phyloP scores from a whole-genome alignment of 2,113 vertebrate genomes.

The Clinocottus analis region DNA sequence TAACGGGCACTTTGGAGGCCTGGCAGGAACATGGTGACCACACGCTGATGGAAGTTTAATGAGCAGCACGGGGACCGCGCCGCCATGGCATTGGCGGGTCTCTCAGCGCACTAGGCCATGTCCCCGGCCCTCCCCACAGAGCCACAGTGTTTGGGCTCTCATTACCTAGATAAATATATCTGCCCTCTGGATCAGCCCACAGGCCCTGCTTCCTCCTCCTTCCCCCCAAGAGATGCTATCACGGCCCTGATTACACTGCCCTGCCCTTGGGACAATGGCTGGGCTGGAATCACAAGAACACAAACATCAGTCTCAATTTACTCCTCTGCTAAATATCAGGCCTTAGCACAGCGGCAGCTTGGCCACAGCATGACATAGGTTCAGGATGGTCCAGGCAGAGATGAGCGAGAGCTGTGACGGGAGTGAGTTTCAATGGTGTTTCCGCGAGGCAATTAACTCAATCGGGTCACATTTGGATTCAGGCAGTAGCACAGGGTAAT shows the following conservation, averaged over 20 bases:
- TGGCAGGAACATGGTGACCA: constrained; percentile 83
- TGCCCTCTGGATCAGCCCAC: constrained; percentile 77
- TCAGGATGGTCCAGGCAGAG: constrained; percentile 42
- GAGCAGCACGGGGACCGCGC: constrained; percentile 89
- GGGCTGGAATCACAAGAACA: constrained; percentile 75
- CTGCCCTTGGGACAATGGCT: constrained; percentile 76
- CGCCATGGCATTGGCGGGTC: constrained; percentile 81
- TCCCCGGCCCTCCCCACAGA: constrained; percentile 74
- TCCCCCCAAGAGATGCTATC: constrained; percentile 79
- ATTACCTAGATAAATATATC: constrained; percentile 83
- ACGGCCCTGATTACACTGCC: constrained; percentile 79
- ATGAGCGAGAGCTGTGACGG: constrained; percentile 57
- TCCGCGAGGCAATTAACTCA: constrained; percentile 81
- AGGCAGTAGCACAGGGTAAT: constrained; percentile 79
- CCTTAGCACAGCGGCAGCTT: constrained; percentile 40
- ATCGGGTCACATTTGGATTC: constrained; percentile 82
- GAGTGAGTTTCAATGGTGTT: constrained; percentile 67
- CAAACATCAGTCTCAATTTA: constrained; percentile 81
- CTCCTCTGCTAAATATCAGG: constrained; percentile 71
- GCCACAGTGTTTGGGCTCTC: constrained; percentile 83
- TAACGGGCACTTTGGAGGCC: constrained; percentile 91
- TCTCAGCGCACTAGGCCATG: constrained; percentile 79
- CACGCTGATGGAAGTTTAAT: constrained; percentile 91
- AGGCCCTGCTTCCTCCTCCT: constrained; percentile 58
- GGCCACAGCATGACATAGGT: constrained; percentile 43